These are phyloP conservation scores for Meandrina meandrites DNA, from an alignment of 92 coral and sea anemone species.

Conservation along the genomic window DNA sequence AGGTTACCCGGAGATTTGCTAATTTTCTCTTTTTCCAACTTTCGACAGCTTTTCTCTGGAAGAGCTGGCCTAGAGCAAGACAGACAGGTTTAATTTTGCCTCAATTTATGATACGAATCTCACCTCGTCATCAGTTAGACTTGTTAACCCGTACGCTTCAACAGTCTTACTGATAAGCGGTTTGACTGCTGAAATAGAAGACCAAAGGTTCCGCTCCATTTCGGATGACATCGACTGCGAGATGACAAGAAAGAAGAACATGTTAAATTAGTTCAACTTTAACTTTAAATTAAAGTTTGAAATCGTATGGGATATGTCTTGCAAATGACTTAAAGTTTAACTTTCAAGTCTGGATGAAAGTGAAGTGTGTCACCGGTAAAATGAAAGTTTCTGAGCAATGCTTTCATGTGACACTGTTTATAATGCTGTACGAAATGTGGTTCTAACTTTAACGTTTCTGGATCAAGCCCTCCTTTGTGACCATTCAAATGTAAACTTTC, in stretches of 20 bases:
- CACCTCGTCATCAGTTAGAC: constrained; percentile 75
- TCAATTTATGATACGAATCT: too few relatives aligned
- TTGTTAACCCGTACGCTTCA: constrained; percentile 78
- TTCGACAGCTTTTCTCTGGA: too few relatives aligned
- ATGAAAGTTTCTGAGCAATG: background rate
- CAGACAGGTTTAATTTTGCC: too few relatives aligned
- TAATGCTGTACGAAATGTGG: background rate
- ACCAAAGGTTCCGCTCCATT: constrained; percentile 25
- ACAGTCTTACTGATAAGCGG: constrained; percentile 76
- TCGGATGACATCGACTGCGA: constrained; percentile 24
- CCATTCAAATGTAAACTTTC: too few relatives aligned
- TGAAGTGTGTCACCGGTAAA: background rate
- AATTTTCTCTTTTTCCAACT: too few relatives aligned
- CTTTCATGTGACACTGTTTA: background rate
- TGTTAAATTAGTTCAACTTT: background rate
- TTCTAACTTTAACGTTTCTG: too few relatives aligned
- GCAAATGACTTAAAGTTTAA: background rate
- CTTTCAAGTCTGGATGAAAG: background rate
- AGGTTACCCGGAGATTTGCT: too few relatives aligned
- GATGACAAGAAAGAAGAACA: background rate
- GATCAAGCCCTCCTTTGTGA: too few relatives aligned
- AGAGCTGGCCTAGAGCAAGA: too few relatives aligned
- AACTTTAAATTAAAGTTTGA: background rate
- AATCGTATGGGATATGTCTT: background rate
- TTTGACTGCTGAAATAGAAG: constrained; percentile 50